Evolutionary conservation across 2,888 invertebrate genomes (phyloP).

Genomic region (Apotomis betuletana): DNA sequence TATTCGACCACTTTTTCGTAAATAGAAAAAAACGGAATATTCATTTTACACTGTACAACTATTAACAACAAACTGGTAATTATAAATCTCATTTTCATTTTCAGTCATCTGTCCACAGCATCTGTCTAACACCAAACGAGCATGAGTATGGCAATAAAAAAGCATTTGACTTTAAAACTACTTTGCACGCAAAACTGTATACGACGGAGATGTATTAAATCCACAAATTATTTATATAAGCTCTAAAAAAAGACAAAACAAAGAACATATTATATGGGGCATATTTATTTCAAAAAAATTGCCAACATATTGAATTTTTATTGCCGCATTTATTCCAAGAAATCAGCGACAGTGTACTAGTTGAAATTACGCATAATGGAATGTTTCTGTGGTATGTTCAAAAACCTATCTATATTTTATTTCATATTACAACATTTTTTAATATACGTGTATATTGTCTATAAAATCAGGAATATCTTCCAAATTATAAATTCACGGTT

Average conservation of each 20-base stretch:
- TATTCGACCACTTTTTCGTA: neutral
- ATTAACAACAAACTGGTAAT: neutral
- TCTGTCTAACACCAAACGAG: neutral
- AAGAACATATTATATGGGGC: too few relatives aligned
- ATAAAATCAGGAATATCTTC: too few relatives aligned
- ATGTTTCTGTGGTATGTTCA: neutral
- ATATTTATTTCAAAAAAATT: too few relatives aligned
- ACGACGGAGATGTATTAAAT: neutral
- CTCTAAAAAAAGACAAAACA: neutral
- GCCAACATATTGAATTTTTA: too few relatives aligned
- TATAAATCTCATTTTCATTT: neutral
- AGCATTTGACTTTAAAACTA: constrained; percentile 16
- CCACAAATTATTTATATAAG: neutral
- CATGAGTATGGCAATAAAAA: constrained; percentile 16
- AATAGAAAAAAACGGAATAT: neutral
- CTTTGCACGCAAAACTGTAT: constrained; percentile 10
- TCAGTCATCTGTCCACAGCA: neutral
- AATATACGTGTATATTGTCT: too few relatives aligned
- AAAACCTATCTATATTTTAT: neutral
- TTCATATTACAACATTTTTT: too few relatives aligned
- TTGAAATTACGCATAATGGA: constrained; percentile 5
- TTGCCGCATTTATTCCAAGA: too few relatives aligned
- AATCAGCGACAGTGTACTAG: neutral
- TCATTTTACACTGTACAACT: neutral
- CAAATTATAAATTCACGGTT: neutral